phyloP scores from a whole-genome alignment of 2,888 invertebrate species.

The Graphium colonna region DNA sequence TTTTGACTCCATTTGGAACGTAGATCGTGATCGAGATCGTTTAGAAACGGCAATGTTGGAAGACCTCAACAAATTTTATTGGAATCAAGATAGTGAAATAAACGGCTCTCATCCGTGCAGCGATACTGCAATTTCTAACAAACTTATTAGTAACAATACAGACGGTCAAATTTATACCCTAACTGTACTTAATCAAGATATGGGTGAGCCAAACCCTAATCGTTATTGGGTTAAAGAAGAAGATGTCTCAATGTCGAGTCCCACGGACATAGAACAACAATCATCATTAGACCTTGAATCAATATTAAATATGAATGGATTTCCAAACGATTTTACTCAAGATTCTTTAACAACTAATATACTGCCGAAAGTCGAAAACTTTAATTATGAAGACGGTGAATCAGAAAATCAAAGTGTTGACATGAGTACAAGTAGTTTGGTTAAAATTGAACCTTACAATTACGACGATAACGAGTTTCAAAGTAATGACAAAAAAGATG shows the following conservation, averaged over 20 bases:
- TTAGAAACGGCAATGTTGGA: slow-evolving; percentile 88
- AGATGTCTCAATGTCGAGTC: slow-evolving; percentile 81
- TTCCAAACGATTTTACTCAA: slow-evolving; percentile 80
- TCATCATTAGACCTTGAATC: slow-evolving; percentile 88
- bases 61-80: slow-evolving; percentile 91
- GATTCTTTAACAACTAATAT: slow-evolving; percentile 70
- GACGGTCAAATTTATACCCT: slow-evolving; percentile 92
- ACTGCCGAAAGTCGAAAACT: slow-evolving; percentile 85
- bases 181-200: slow-evolving; percentile 90
- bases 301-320: slow-evolving; percentile 85
- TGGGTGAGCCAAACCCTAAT: slow-evolving; percentile 81
- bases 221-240: slow-evolving; percentile 85
- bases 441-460: slow-evolving; percentile 66
- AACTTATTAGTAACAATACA: slow-evolving; percentile 81
- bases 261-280: slow-evolving; percentile 79
- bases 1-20: slow-evolving; percentile 83
- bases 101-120: slow-evolving; percentile 71
- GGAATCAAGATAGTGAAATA: slow-evolving; percentile 84
- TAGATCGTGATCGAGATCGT: slow-evolving; percentile 86
- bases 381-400: slow-evolving; percentile 88
- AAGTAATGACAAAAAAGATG: slow-evolving; percentile 66
- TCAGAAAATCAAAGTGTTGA: slow-evolving; percentile 88
- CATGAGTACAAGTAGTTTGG: slow-evolving; percentile 81
- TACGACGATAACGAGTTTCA: slow-evolving; percentile 67
- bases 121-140: slow-evolving; percentile 73